A percentile compares a stretch with the other conserved stretches of the same genome.
Evolutionary conservation across 2,113 vertebrate genomes (phyloP).

Genomic region (Patagioenas fasciata): DNA sequence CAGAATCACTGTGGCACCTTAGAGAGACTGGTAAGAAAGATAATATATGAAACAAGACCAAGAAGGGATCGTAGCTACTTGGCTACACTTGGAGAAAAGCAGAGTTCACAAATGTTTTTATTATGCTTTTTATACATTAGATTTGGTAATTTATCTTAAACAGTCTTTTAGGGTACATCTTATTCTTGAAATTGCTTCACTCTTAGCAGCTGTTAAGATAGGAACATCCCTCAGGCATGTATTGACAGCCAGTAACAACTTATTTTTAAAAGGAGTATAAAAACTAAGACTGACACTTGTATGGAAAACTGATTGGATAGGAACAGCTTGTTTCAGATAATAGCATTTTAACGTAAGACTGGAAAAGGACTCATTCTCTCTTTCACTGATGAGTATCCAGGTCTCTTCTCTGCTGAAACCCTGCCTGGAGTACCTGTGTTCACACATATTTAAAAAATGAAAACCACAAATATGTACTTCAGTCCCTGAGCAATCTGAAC

Average conservation of each 20-base stretch:
- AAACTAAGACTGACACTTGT: neutral
- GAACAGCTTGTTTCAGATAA: neutral
- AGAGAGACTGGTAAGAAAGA: neutral
- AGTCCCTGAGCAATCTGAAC: neutral
- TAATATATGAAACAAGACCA: neutral
- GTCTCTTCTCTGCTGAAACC: neutral
- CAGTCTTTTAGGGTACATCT: neutral
- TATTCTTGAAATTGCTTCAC: neutral
- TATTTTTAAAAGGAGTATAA: neutral
- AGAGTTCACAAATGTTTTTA: neutral
- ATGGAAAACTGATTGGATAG: neutral
- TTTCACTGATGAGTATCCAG: neutral
- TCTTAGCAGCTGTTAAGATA: neutral
- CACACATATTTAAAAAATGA: neutral
- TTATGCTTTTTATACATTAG: slow-evolving; percentile 11
- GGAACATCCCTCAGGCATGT: neutral
- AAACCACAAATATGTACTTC: neutral
- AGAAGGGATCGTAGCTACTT: neutral
- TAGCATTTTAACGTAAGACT: neutral
- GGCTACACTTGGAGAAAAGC: neutral
- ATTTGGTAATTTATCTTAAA: neutral
- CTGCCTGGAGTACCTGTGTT: neutral
- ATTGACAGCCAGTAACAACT: neutral
- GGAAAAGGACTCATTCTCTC: neutral
- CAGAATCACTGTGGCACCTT: neutral